phyloP scores from a whole-genome alignment of 2,797 vertebrate species.

The Trematomus bernacchii region DNA sequence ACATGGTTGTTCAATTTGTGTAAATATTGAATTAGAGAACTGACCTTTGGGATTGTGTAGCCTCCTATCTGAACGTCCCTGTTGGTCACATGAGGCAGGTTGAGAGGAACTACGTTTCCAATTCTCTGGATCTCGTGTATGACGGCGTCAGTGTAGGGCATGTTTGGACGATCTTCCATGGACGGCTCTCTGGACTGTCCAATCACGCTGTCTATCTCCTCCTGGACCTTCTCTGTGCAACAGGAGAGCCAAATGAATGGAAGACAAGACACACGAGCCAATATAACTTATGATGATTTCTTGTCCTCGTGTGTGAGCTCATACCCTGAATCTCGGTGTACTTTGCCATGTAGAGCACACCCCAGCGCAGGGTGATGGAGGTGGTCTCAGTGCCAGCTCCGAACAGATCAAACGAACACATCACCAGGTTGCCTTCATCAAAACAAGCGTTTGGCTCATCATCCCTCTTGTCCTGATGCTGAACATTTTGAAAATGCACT shows the following conservation, averaged over 20 bases:
- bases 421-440: constrained; percentile 71
- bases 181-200: constrained; percentile 54
- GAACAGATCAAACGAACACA: constrained; percentile 77
- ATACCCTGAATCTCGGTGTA: constrained; percentile 85
- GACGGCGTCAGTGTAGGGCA: constrained; percentile 72
- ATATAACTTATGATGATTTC: background rate
- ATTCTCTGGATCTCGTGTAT: constrained; percentile 72
- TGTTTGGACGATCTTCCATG: constrained; percentile 54
- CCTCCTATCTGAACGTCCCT: constrained; percentile 53
- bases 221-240: constrained; percentile 65
- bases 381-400: constrained; percentile 85
- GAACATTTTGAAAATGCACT: background rate
- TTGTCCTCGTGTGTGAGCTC: background rate
- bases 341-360: constrained; percentile 79
- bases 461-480: constrained; percentile 1
- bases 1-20: background rate
- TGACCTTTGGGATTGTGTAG: constrained; percentile 66
- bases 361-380: constrained; percentile 84
- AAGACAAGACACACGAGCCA: too few relatives aligned
- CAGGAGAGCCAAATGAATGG: background rate
- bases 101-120: constrained; percentile 56
- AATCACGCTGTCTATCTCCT: constrained; percentile 63
- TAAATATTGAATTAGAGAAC: background rate
- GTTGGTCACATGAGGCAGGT: constrained; percentile 45
- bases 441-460: constrained; percentile 39